A percentile compares a stretch with the other conserved stretches of the same genome.
These are phyloP conservation scores for Zosterops japonicus DNA, from an alignment of 2,113 vertebrate species.

Conservation along the genomic window DNA sequence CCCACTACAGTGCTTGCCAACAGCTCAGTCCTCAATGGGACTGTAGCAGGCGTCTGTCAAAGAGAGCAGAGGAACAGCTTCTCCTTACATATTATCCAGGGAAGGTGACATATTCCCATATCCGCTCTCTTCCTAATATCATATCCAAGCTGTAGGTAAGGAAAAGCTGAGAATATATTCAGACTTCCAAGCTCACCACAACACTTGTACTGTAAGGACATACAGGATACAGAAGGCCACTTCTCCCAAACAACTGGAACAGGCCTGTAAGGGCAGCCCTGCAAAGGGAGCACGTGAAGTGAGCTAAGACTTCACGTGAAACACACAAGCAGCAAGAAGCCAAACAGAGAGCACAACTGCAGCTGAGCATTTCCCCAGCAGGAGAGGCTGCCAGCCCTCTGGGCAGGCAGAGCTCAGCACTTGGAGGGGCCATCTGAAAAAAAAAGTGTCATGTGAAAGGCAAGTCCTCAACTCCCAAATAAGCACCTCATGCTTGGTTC, in stretches of 20 bases:
- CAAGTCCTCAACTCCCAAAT: background rate
- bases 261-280: background rate
- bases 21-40: background rate
- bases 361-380: background rate
- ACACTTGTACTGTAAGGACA: background rate
- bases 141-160: background rate
- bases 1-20: rapidly evolving
- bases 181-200: background rate
- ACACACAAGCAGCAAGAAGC: background rate
- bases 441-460: background rate
- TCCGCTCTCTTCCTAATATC: background rate
- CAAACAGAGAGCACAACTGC: rapidly evolving
- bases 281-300: rapidly evolving
- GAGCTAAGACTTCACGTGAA: rapidly evolving
- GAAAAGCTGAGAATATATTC: background rate
- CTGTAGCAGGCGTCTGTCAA: background rate
- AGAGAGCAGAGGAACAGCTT: background rate
- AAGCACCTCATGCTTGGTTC: background rate
- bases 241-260: background rate
- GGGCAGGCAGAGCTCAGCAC: background rate
- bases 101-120: background rate
- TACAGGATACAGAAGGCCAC: background rate
- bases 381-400: background rate
- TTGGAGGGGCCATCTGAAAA: background rate
- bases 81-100: background rate